A percentile compares a stretch with the other conserved stretches of the same genome.
Evolutionary conservation across 2,797 vertebrate genomes (phyloP).

Genomic region (Labeo calbasu): DNA sequence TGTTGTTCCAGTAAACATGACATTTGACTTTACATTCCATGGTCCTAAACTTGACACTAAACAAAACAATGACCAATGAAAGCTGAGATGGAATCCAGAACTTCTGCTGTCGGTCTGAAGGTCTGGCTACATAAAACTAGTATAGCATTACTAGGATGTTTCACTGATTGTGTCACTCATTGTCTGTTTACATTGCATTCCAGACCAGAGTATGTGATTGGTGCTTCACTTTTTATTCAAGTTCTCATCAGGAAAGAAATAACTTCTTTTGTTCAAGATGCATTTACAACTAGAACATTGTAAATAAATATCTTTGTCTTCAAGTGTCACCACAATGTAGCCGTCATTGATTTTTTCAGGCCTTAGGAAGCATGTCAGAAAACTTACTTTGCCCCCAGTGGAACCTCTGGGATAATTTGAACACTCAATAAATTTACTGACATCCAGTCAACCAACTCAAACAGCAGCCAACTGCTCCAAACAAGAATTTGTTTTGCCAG

Average conservation of each 20-base stretch:
- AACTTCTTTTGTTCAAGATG: not conserved
- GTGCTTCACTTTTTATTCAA: not conserved
- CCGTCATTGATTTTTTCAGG: not conserved
- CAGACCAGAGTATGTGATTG: not conserved
- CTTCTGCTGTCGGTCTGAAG: too few species aligned
- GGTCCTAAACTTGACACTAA: too few species aligned
- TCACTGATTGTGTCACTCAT: not conserved
- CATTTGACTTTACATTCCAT: too few species aligned
- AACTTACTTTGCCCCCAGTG: not conserved
- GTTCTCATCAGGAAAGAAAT: not conserved
- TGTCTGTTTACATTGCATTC: not conserved
- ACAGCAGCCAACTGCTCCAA: not conserved
- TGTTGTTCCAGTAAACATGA: not conserved
- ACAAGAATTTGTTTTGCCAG: slow-evolving; percentile 17
- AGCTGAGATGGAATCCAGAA: too few species aligned
- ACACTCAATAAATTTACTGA: slow-evolving; percentile 14
- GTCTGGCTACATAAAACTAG: too few species aligned
- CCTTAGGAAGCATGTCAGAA: not conserved
- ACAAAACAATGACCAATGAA: too few species aligned
- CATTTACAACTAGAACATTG: not conserved
- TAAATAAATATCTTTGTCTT: not conserved
- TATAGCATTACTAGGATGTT: not conserved
- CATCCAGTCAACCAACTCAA: slow-evolving; percentile 9
- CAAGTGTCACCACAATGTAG: not conserved
- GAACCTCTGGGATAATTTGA: slow-evolving; percentile 13